Conservation (phyloP, 2,888 invertebrate species). For the Zygogramma bicolorata region DNA sequence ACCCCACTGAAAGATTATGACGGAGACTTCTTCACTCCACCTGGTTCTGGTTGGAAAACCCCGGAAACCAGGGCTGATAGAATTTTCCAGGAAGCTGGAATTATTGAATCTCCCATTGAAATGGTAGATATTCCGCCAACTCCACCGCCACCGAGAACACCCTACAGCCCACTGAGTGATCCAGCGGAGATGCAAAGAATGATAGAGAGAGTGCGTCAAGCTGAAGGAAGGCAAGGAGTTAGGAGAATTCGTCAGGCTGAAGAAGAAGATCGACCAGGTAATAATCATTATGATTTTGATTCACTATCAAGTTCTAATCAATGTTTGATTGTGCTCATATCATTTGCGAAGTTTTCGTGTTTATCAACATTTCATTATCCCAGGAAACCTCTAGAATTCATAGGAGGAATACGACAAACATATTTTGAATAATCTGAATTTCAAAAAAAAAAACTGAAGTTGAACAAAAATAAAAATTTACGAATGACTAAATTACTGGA, state of each 20-base stretch:
- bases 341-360: no score
- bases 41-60: neutral
- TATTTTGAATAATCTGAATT: no score
- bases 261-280: no score
- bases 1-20: neutral
- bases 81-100: constrained; percentile 3
- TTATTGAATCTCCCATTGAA: neutral
- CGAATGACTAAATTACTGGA: no score
- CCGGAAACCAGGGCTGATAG: neutral
- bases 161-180: neutral
- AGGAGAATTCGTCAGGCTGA: neutral
- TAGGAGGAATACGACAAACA: no score
- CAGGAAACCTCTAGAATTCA: no score
- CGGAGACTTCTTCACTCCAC: neutral
- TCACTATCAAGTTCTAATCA: no score
- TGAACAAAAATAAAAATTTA: no score
- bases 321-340: no score
- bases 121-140: neutral
- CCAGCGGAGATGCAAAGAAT: constrained; percentile 10
- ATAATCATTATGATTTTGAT: no score
- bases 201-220: neutral
- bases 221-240: neutral
- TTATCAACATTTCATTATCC: no score
- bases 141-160: neutral
- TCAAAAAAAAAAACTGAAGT: no score